phyloP scores from a whole-genome alignment of 1,140 invertebrate genomes.

The Cyclina sinensis region DNA sequence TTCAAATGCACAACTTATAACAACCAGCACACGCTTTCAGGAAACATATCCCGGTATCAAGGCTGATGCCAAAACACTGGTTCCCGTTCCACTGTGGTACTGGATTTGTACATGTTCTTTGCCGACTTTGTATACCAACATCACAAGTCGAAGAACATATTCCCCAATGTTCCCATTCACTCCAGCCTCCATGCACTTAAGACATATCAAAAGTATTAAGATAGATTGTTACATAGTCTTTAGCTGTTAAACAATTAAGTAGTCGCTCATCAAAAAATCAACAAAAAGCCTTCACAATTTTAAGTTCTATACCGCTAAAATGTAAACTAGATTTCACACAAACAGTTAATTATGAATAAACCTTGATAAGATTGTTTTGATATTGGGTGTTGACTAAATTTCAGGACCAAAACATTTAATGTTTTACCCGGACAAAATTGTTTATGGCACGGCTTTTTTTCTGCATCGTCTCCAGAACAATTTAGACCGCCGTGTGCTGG shows the following conservation, averaged over 20 bases:
- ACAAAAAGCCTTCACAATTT: no score
- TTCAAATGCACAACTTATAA: no score
- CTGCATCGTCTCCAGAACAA: neutral
- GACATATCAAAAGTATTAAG: no score
- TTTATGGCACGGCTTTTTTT: neutral
- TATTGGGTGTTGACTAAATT: no score
- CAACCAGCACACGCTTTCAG: neutral
- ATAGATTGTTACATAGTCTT: no score
- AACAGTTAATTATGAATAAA: no score
- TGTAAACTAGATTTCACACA: no score
- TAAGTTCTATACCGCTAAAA: no score
- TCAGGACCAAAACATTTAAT: no score
- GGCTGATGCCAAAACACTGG: neutral
- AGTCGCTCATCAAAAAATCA: no score
- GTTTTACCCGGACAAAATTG: neutral
- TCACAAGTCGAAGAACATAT: slow-evolving; percentile 7
- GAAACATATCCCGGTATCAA: neutral
- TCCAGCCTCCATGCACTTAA: slow-evolving; percentile 31
- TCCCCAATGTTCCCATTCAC: slow-evolving; percentile 6
- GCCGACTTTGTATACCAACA: neutral
- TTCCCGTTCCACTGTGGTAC: neutral
- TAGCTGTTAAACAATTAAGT: no score
- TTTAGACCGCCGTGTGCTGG: neutral
- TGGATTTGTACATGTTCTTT: slow-evolving; percentile 23
- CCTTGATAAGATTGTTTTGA: no score